These are phyloP conservation scores for Mareca strepera DNA, from an alignment of 2,797 vertebrate genomes.

Conservation along the genomic window DNA sequence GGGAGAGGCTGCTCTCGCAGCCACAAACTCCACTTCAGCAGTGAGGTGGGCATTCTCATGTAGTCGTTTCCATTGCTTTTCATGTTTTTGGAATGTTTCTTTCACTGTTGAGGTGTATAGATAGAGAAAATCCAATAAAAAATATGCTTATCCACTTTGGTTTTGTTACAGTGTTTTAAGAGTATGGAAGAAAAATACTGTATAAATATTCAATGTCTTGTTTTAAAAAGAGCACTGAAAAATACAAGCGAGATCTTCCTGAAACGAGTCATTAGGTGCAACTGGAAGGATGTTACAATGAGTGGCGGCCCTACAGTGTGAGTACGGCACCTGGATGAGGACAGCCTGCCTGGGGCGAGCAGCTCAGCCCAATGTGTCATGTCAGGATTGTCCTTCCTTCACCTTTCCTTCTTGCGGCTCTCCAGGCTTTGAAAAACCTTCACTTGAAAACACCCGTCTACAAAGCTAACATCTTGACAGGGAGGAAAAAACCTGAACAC, in stretches of 20 bases:
- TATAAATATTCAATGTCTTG: not conserved
- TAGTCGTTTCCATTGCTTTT: not conserved
- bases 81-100: not conserved
- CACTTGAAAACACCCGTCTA: not conserved
- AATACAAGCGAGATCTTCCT: not conserved
- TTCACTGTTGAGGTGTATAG: not conserved
- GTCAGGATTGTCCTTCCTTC: constrained; percentile 39
- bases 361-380: not conserved
- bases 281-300: not conserved
- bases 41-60: not conserved
- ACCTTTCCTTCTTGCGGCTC: not conserved
- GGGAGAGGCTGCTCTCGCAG: not conserved
- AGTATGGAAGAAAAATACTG: not conserved
- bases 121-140: not conserved
- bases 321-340: not conserved
- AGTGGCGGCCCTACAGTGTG: not conserved
- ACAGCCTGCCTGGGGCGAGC: not conserved
- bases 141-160: fast-evolving
- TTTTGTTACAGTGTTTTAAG: not conserved
- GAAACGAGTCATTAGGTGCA: not conserved
- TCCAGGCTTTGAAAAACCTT: constrained; percentile 18
- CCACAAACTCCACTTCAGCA: not conserved
- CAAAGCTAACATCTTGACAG: constrained; percentile 43
- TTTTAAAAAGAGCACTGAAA: not conserved
- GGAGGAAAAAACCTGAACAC: not conserved